These are phyloP conservation scores for Euwallacea fornicatus DNA, from an alignment of 1,140 invertebrate species.

Conservation along the genomic window DNA sequence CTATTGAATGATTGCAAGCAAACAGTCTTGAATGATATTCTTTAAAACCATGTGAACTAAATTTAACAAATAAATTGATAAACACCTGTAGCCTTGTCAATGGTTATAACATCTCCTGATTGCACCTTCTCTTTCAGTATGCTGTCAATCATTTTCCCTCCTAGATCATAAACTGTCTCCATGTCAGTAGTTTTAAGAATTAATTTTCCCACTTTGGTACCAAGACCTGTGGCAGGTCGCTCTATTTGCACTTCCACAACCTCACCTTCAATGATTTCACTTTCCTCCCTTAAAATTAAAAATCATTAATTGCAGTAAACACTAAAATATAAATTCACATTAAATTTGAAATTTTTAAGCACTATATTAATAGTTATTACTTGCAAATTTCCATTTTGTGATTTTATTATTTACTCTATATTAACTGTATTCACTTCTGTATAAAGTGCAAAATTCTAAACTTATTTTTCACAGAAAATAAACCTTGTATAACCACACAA, in stretches of 20 bases:
- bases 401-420: too few relatives aligned
- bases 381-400: too few relatives aligned
- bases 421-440: background rate
- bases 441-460: background rate
- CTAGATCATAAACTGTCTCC: slow-evolving; percentile 99
- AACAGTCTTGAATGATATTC: too few relatives aligned
- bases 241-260: slow-evolving; percentile 98
- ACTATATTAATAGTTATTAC: too few relatives aligned
- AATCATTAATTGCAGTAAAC: slow-evolving; percentile 4
- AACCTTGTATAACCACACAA: too few relatives aligned
- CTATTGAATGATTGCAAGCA: too few relatives aligned
- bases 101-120: slow-evolving; percentile 95
- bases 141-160: slow-evolving; percentile 98
- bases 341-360: background rate
- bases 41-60: background rate
- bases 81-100: slow-evolving; percentile 92
- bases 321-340: background rate
- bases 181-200: slow-evolving; percentile 99
- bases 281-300: slow-evolving; percentile 77
- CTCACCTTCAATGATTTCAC: slow-evolving; percentile 98
- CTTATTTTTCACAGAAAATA: too few relatives aligned
- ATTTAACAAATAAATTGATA: background rate
- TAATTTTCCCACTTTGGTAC: slow-evolving; percentile 89
- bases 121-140: slow-evolving; percentile 97
- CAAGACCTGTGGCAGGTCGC: slow-evolving; percentile 85